A percentile compares a stretch with the other conserved stretches of the same genome.
Evolutionary conservation across 2,113 vertebrate species (phyloP).

Genomic region (Cichladusa arquata): DNA sequence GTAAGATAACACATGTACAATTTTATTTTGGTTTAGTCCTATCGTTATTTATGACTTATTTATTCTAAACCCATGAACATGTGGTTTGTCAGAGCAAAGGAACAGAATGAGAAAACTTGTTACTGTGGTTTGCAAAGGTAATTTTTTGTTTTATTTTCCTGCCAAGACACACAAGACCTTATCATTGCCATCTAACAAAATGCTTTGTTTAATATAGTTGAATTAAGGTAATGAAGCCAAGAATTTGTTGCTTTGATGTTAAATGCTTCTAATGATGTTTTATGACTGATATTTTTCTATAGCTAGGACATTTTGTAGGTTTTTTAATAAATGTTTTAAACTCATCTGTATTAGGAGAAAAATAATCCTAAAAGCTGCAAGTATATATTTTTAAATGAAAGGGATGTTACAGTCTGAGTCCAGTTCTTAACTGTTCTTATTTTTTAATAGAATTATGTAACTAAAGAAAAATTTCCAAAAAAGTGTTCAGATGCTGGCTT

Average conservation of each 20-base stretch:
- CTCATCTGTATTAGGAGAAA: not conserved
- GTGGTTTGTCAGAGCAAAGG: not conserved
- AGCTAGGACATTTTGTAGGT: not conserved
- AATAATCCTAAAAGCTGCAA: not conserved
- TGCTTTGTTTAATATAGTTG: not conserved
- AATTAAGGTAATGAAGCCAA: not conserved
- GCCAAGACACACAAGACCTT: not conserved
- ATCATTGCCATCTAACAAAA: not conserved
- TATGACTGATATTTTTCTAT: not conserved
- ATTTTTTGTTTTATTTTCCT: not conserved
- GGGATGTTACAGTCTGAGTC: not conserved
- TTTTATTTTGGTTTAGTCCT: not conserved
- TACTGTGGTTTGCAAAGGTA: not conserved
- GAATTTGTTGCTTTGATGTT: not conserved
- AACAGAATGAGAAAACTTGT: not conserved
- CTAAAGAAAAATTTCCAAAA: not conserved
- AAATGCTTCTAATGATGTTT: not conserved
- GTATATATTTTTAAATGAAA: not conserved
- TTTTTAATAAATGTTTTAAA: not conserved
- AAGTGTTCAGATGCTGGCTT: not conserved
- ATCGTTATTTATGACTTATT: constrained; percentile 56
- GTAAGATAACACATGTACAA: not conserved
- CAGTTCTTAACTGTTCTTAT: not conserved
- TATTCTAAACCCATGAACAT: not conserved
- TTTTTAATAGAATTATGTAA: not conserved